Evolutionary conservation across 2,797 vertebrate species (phyloP).

Genomic region (Onychomys arenicola): DNA sequence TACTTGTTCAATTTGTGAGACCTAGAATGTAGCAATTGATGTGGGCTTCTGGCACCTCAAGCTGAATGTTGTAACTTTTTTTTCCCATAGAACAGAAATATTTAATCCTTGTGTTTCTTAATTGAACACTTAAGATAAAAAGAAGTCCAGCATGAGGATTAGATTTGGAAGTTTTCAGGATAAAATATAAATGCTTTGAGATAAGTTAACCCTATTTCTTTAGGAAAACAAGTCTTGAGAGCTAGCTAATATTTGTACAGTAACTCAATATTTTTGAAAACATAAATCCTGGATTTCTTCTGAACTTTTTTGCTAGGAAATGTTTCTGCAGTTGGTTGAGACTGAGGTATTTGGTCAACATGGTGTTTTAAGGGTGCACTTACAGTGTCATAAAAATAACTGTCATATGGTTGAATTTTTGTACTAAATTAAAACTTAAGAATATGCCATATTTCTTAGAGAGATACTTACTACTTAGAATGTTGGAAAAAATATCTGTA

Average conservation of each 20-base stretch:
- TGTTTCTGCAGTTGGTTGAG: background rate
- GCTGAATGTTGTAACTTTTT: background rate
- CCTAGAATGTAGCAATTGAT: background rate
- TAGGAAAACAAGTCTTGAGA: background rate
- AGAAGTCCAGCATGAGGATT: background rate
- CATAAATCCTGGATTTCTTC: background rate
- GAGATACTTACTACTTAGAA: background rate
- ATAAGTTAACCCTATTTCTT: background rate
- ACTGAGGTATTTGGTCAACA: background rate
- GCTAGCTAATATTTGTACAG: background rate
- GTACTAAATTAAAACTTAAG: constrained; percentile 6
- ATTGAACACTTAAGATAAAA: background rate
- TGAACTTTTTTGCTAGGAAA: constrained; percentile 1
- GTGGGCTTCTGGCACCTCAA: background rate
- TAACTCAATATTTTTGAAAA: constrained; percentile 38
- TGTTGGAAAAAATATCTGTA: background rate
- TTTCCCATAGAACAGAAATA: background rate
- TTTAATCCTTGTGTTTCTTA: background rate
- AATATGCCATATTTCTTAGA: background rate
- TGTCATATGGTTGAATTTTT: background rate
- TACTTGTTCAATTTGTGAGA: background rate
- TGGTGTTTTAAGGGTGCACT: background rate
- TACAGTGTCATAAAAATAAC: background rate
- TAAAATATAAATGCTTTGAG: background rate
- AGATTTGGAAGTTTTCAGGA: background rate